Evolutionary conservation across 2,888 invertebrate genomes (phyloP), one percentile per base, ranked within the genome.

Genomic region (Ditula angustiorana): DNA sequence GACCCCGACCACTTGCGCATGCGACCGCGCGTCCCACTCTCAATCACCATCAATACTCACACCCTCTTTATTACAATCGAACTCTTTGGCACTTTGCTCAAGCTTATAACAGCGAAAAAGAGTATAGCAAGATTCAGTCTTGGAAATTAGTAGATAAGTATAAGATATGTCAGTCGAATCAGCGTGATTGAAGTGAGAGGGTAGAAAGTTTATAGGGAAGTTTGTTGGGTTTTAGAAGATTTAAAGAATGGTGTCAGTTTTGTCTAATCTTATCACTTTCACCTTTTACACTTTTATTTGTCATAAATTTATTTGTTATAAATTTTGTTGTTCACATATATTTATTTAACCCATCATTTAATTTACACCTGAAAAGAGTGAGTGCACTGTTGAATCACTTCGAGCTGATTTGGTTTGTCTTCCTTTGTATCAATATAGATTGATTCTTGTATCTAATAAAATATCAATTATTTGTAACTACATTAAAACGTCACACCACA

Each of bases 141-240:
- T 89, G 73, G 76, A 76, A 82, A 79, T 82, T 82, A 82, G 73
- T 79, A 82, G 78, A 78, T 78, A 81, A 78, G 79, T 81, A 79
- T 68, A 82, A 80, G 89, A 90, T 90, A 89, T 90, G 90, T 88
- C 81, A 85, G 84, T 83, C 81, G 77, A 78, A 62, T 67, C 64
- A 49, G 26, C 47, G 35, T 37, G 41, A 46, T 47, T 4, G 5
- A 11, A 47, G 46, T 24, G 5, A n/a, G 30, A 52, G 28, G 52
- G 19, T 52, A 11, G 30, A 28, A 28, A 21, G 2, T n/a, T 11
- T 16, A 52, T 7, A 35, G 53, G n/a, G 53, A 41, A 57, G 56
- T 37, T 28, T 41, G 44, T 41, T 47, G 28, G 33, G 24, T 59
- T 26, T n/a, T 19, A 37, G 19, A 24, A 26, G 16, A 28, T 8